Conservation (phyloP, 2,797 vertebrate species). For the Simalia tracyae region DNA sequence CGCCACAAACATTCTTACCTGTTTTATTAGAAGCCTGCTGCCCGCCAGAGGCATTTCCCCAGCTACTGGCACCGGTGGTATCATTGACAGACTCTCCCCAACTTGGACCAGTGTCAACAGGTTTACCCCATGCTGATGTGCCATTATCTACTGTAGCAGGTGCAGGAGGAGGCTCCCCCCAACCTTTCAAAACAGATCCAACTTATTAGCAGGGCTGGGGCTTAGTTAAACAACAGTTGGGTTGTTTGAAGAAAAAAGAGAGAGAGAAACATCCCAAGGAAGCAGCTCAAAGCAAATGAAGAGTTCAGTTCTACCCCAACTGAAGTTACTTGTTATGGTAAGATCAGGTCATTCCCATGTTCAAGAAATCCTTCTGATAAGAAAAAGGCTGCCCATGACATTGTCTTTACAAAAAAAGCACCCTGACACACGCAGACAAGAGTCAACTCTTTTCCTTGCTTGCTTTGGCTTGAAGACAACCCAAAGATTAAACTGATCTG, state of each 20-base stretch:
- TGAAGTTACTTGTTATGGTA: background rate
- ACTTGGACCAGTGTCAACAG: slow-evolving; percentile 82
- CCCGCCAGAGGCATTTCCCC: slow-evolving; percentile 81
- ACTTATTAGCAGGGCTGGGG: slow-evolving; percentile 34
- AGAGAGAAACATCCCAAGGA: background rate
- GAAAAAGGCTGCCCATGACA: background rate
- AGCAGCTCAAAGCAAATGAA: background rate
- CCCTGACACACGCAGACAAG: background rate
- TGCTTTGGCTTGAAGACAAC: background rate
- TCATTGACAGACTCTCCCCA: slow-evolving; percentile 85
- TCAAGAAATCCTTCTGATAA: background rate
- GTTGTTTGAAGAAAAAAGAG: background rate
- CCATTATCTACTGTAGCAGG: slow-evolving; percentile 91
- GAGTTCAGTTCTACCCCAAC: no score
- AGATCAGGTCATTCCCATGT: background rate
- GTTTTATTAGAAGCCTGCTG: slow-evolving; percentile 84
- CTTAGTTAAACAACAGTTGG: background rate
- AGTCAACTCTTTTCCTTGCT: background rate
- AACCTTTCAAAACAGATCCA: slow-evolving; percentile 79
- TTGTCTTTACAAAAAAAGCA: no score
- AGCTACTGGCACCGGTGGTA: slow-evolving; percentile 76
- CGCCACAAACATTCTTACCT: slow-evolving; percentile 73
- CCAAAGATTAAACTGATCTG: background rate
- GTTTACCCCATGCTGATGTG: slow-evolving; percentile 95
- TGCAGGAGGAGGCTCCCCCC: slow-evolving; percentile 84